Conservation (phyloP, 1,140 invertebrate genomes). For the Drosophila sucinea region DNA sequence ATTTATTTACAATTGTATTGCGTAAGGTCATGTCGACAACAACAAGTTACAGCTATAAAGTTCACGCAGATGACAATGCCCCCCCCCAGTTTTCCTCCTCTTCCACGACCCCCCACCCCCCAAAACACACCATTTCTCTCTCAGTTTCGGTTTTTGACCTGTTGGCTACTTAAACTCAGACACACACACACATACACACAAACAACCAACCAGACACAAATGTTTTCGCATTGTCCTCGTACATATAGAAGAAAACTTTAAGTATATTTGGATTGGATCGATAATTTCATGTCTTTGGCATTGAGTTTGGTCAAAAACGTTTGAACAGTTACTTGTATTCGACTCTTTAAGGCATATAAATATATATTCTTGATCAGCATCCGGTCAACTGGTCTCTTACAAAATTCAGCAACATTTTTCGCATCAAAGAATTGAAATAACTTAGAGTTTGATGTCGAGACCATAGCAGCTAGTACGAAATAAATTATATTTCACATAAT, state of each 20-base stretch:
- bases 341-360: no score
- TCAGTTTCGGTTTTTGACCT: constrained; percentile 8
- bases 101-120: background rate
- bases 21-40: constrained; percentile 3
- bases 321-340: no score
- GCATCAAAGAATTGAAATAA: no score
- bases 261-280: constrained; percentile 15
- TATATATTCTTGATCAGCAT: no score
- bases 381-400: no score
- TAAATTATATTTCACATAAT: no score
- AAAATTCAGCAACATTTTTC: no score
- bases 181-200: constrained; percentile 10
- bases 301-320: constrained; percentile 60
- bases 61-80: constrained; percentile 8
- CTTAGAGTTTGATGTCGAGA: no score
- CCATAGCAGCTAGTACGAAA: no score
- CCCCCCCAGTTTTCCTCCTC: background rate
- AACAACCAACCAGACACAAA: background rate
- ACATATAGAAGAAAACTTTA: constrained; percentile 1
- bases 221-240: background rate
- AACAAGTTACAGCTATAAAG: constrained; percentile 10
- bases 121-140: background rate
- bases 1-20: background rate
- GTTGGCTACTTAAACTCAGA: constrained; percentile 6
- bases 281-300: constrained; percentile 26